Base-by-base conservation (phyloP, 1,140 invertebrate species). In the Drosophila athabasca region DNA sequence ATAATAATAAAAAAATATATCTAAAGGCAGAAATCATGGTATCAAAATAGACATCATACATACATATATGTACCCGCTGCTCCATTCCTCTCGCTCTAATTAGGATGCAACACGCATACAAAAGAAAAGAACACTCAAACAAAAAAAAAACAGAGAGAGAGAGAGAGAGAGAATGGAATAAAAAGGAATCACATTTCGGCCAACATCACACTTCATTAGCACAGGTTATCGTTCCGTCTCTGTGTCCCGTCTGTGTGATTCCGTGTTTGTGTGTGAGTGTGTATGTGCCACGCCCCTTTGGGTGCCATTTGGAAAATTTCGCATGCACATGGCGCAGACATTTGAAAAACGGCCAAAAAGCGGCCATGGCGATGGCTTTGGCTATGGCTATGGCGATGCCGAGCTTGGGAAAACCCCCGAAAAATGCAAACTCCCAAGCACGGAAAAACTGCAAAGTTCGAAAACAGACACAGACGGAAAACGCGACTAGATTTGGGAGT, bases 301-400 rank as follows among this genome's bases (percentile, higher is more conserved):
- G 75, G 35, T 41, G 58, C 48, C 58, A 79, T 79, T 79, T 70
- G 68, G 35, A 69, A 73, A 73, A 78, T 85, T 87, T 88, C 62
- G 83, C 78, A 87, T 87, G 82, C 82, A 88, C 83, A 82, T 87
- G 82, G 79, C 78, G 83, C 82, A 87, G 82, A 88, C 82, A 82
- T 88, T 88, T 88, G 83, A 82, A 87, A 87, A 85, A 85, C 83
- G 78, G 83, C 74, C 72, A 77, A 58, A 64, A 39, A 39, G 35
- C 55, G 58, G 69, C 35, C 46, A 39, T 13, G 35, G 11, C 35
- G 11, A 39, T 39, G 35, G 65, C 67, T 46, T 50, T 50, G 64
- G 64, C 35, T 5, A n/a, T 66, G 45, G 22, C 59, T 26, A 29
- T 5, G 60, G 24, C 35, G 45, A 15, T 39, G 35, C 35, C 11